Evolutionary conservation across 2,797 vertebrate genomes (phyloP).

Genomic region (Neosilurus hyrtlii): DNA sequence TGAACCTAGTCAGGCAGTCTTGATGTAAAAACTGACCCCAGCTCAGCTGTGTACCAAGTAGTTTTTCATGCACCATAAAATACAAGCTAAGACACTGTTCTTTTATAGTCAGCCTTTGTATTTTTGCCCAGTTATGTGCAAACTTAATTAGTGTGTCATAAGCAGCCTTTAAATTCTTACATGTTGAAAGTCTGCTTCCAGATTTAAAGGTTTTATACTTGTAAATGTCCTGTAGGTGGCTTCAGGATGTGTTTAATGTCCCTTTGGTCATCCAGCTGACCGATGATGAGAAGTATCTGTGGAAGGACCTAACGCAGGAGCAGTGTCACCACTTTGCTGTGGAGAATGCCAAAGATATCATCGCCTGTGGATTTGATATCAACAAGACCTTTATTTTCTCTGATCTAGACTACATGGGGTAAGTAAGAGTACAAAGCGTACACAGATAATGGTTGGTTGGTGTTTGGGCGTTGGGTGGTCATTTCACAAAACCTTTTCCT

Average conservation of each 20-base stretch:
- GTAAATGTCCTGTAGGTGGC: constrained; percentile 76
- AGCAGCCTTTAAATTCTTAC: no score
- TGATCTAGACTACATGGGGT: constrained; percentile 96
- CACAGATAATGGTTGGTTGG: neutral
- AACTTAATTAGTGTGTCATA: neutral
- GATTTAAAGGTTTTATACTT: neutral
- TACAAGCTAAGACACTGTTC: neutral
- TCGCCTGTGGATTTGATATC: constrained; percentile 93
- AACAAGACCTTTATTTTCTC: constrained; percentile 99
- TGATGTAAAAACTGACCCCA: neutral
- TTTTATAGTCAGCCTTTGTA: neutral
- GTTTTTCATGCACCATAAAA: neutral
- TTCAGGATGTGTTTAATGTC: constrained; percentile 92
- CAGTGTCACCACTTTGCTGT: constrained; percentile 81
- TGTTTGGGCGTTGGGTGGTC: no score
- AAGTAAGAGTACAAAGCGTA: constrained; percentile 48
- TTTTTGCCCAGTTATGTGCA: neutral
- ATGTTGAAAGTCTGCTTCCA: neutral
- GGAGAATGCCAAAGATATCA: constrained; percentile 94
- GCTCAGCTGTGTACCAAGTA: neutral
- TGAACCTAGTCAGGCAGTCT: neutral
- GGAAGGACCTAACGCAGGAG: constrained; percentile 92
- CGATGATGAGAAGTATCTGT: constrained; percentile 98
- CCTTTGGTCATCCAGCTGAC: constrained; percentile 94
- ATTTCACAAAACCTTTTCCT: neutral